phyloP scores from a whole-genome alignment of 37 sponge, comb jelly and placozoan genomes.

The Axinella damicornis region DNA sequence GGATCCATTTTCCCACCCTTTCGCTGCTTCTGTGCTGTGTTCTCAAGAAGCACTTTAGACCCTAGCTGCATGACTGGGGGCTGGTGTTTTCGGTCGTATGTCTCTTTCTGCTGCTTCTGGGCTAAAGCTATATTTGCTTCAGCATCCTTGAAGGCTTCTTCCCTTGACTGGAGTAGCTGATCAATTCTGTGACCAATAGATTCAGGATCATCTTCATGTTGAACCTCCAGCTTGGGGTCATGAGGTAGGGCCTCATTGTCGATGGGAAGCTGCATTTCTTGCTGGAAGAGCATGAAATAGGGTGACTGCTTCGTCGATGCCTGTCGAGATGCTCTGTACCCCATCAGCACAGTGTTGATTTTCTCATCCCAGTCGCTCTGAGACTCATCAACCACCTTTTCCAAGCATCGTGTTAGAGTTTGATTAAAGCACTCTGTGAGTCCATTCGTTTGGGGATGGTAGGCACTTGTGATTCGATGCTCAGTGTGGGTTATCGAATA shows the following conservation, averaged over 20 bases:
- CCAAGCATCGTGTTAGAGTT: conserved; percentile 21
- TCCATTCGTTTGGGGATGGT: too few relatives aligned
- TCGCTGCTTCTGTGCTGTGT: conserved; percentile 28
- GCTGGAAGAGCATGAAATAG: conserved; percentile 30
- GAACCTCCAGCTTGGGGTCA: background rate
- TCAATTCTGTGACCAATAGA: too few relatives aligned
- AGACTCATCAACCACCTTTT: conserved; percentile 24
- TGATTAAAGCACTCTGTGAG: conserved; percentile 43
- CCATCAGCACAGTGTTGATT: conserved; percentile 29
- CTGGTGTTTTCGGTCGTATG: conserved; percentile 38
- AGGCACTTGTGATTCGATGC: too few relatives aligned
- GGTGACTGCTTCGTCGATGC: too few relatives aligned
- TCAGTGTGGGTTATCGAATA: conserved; percentile 11
- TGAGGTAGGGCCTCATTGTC: conserved; percentile 5
- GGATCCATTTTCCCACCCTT: conserved; percentile 50
- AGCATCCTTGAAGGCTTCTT: conserved; percentile 4
- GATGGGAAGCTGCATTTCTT: conserved; percentile 37
- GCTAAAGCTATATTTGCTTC: conserved; percentile 18
- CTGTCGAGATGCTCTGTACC: too few relatives aligned
- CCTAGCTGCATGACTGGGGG: background rate
- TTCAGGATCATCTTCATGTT: conserved; percentile 7
- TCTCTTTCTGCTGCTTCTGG: conserved; percentile 40
- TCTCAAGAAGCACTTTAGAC: conserved; percentile 38
- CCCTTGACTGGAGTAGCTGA: background rate
- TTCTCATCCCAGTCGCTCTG: conserved; percentile 49